Conservation (phyloP, 2,797 vertebrate species). For the Amblyraja radiata region DNA sequence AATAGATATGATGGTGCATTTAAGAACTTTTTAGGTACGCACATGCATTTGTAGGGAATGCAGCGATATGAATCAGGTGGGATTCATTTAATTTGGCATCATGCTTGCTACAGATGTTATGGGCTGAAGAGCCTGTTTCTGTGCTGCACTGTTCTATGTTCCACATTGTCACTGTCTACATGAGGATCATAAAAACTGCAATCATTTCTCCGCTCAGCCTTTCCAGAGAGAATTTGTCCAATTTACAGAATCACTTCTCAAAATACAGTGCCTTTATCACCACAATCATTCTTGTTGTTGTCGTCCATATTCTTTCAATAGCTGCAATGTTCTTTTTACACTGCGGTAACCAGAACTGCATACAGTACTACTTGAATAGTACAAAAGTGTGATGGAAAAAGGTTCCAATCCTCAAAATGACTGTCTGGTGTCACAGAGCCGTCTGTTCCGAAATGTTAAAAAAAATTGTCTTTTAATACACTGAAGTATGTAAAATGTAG, state of each 20-base stretch:
- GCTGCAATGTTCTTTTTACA: background rate
- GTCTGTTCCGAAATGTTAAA: background rate
- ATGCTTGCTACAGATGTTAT: too few species aligned
- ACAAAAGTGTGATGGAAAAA: background rate
- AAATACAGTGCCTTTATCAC: background rate
- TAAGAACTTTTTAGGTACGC: too few species aligned
- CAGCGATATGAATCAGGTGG: too few species aligned
- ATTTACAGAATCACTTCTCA: background rate
- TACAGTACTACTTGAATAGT: background rate
- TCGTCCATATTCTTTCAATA: background rate
- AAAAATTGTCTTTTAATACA: background rate
- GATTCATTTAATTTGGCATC: too few species aligned
- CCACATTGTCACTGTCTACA: background rate
- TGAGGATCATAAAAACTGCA: background rate
- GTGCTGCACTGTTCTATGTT: too few species aligned
- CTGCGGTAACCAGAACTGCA: background rate
- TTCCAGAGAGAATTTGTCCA: background rate
- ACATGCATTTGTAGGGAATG: too few species aligned
- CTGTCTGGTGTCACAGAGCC: background rate
- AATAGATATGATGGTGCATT: too few species aligned
- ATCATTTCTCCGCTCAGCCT: background rate
- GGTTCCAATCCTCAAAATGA: background rate
- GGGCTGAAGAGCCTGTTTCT: too few species aligned
- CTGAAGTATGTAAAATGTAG: background rate
- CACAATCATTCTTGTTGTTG: slow-evolving; percentile 11